Conservation (phyloP, 2,113 vertebrate species). For the Vidua chalybeata region DNA sequence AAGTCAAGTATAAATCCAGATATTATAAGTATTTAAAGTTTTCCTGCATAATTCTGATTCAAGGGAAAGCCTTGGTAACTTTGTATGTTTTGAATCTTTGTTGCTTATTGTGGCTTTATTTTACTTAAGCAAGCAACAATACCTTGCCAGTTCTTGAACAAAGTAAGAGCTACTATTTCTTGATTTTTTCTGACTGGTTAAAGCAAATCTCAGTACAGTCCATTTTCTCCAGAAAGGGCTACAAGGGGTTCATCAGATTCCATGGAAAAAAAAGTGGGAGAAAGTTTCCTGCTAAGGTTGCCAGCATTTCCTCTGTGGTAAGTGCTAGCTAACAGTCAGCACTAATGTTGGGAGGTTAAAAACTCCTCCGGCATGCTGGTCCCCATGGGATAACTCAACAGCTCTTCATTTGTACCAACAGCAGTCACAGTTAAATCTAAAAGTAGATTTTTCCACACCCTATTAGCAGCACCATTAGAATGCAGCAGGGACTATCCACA, state of each 20-base stretch:
- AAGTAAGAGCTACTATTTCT: not conserved
- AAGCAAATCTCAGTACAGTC: not conserved
- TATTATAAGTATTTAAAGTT: conserved; percentile 25
- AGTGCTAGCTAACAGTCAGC: not conserved
- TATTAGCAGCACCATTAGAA: conserved; percentile 35
- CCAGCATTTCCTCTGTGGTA: not conserved
- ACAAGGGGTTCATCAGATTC: not conserved
- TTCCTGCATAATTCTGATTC: not conserved
- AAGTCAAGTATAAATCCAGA: conserved; percentile 44
- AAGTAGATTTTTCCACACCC: not conserved
- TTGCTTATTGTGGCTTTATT: not conserved
- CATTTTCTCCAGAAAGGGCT: not conserved
- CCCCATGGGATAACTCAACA: conserved; percentile 24
- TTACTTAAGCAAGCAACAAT: not conserved
- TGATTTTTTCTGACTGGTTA: not conserved
- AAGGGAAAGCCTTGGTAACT: not conserved
- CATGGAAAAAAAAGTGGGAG: not conserved
- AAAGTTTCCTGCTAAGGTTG: not conserved
- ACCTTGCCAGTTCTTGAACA: not conserved
- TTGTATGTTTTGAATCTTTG: not conserved
- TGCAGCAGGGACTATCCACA: not conserved
- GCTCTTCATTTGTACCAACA: not conserved
- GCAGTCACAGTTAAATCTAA: not conserved
- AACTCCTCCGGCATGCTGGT: not conserved
- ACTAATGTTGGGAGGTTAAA: not conserved